Conservation (phyloP, 1,140 invertebrate genomes). For the Phortica variegata region DNA sequence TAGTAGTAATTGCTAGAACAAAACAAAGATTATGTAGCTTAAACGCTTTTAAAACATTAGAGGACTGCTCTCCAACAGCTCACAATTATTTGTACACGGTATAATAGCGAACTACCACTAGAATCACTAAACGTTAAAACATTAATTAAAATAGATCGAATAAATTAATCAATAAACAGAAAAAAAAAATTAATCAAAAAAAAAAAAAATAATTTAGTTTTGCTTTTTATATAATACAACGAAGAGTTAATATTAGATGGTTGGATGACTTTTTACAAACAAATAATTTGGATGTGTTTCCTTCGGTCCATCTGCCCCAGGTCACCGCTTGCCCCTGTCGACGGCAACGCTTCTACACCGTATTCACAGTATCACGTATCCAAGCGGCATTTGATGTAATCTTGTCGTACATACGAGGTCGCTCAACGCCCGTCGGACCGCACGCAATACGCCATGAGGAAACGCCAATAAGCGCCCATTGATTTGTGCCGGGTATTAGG, state of each 20-base stretch:
- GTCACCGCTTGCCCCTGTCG: too few relatives aligned
- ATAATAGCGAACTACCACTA: too few relatives aligned
- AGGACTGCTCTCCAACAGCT: too few relatives aligned
- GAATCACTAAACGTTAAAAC: too few relatives aligned
- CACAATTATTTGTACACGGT: too few relatives aligned
- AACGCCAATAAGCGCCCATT: slow-evolving; percentile 74
- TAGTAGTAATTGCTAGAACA: slow-evolving; percentile 24
- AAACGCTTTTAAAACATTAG: too few relatives aligned
- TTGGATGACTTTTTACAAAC: neutral
- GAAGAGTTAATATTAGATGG: too few relatives aligned
- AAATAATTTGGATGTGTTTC: neutral
- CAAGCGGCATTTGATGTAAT: slow-evolving; percentile 77
- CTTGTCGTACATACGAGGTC: slow-evolving; percentile 79
- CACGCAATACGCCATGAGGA: slow-evolving; percentile 82
- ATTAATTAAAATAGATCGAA: neutral
- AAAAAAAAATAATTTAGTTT: slow-evolving; percentile 9
- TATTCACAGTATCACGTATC: slow-evolving; percentile 70
- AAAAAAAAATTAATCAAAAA: slow-evolving; percentile 39
- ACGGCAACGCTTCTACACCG: slow-evolving; percentile 24
- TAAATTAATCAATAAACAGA: neutral
- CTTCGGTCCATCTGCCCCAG: too few relatives aligned
- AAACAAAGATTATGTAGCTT: too few relatives aligned
- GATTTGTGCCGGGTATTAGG: slow-evolving; percentile 63
- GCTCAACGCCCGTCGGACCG: slow-evolving; percentile 66
- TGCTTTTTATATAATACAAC: slow-evolving; percentile 39